Evolutionary conservation across 2,888 invertebrate genomes (phyloP).

Genomic region (Limnephilus marmoratus): DNA sequence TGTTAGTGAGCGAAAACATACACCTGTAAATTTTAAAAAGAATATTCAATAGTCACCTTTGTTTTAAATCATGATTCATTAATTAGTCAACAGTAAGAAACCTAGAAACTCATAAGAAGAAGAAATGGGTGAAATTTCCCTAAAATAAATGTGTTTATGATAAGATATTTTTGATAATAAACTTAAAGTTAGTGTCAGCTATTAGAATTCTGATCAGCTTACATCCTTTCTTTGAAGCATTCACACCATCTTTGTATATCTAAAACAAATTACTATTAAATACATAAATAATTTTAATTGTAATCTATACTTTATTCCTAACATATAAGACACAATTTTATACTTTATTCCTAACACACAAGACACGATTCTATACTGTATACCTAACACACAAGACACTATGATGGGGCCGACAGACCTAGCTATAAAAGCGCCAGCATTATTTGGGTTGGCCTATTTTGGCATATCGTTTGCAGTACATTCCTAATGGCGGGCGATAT

Average conservation of each 20-base stretch:
- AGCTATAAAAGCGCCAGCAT: too few species aligned
- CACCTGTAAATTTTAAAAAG: too few species aligned
- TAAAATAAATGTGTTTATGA: too few species aligned
- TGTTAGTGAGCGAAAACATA: neutral
- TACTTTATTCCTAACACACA: too few species aligned
- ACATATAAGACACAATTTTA: neutral
- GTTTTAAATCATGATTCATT: neutral
- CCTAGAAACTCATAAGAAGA: neutral
- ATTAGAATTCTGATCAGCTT: neutral
- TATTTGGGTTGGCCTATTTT: too few species aligned
- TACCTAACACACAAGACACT: neutral
- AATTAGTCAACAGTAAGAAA: neutral
- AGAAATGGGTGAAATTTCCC: neutral
- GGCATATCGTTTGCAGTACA: too few species aligned
- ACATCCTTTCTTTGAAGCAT: neutral
- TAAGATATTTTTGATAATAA: neutral
- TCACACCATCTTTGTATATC: neutral
- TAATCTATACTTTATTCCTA: neutral
- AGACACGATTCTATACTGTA: neutral
- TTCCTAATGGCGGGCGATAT: too few species aligned
- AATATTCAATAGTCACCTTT: neutral
- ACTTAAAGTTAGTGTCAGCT: neutral
- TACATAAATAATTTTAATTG: neutral
- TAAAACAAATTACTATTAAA: neutral
- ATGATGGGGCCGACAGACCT: too few species aligned